Evolutionary conservation across 1,140 invertebrate species (phyloP).

Genomic region (Drosophila kurseongensis): DNA sequence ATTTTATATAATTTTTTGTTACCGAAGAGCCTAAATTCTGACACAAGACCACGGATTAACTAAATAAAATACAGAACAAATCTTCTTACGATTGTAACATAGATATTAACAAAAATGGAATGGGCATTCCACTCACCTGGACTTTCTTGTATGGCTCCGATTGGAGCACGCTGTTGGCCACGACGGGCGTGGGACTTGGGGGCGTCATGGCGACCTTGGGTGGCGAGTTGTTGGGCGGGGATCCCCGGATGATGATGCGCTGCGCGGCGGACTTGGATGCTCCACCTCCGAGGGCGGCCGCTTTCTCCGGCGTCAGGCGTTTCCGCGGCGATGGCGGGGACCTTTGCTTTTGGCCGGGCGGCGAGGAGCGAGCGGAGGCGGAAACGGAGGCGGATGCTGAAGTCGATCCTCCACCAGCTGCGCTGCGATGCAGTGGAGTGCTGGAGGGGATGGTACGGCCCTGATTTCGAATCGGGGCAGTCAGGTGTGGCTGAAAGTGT

Average conservation of each 20-base stretch:
- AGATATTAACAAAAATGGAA: background rate
- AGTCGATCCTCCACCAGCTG: slow-evolving; percentile 15
- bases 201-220: slow-evolving; percentile 1
- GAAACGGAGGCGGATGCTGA: slow-evolving; percentile 1
- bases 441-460: background rate
- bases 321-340: slow-evolving; percentile 29
- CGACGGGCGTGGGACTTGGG: slow-evolving; percentile 10
- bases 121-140: slow-evolving; percentile 43
- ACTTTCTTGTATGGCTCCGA: slow-evolving; percentile 75
- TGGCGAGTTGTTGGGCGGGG: background rate
- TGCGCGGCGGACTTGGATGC: slow-evolving; percentile 34
- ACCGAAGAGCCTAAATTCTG: background rate
- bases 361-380: slow-evolving; percentile 2
- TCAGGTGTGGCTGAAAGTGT: slow-evolving; percentile 8
- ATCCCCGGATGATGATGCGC: slow-evolving; percentile 15
- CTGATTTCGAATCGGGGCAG: slow-evolving; percentile 17
- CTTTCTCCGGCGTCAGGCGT: slow-evolving; percentile 37
- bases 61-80: background rate
- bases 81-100: background rate
- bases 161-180: slow-evolving; percentile 58
- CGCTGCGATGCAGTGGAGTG: slow-evolving; percentile 9
- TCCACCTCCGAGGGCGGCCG: slow-evolving; percentile 8
- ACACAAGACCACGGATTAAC: slow-evolving; percentile 1
- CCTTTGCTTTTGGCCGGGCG: slow-evolving; percentile 14
- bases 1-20: background rate